phyloP scores from a whole-genome alignment of 2,797 vertebrate species.

The Silurus lanzhouensis region DNA sequence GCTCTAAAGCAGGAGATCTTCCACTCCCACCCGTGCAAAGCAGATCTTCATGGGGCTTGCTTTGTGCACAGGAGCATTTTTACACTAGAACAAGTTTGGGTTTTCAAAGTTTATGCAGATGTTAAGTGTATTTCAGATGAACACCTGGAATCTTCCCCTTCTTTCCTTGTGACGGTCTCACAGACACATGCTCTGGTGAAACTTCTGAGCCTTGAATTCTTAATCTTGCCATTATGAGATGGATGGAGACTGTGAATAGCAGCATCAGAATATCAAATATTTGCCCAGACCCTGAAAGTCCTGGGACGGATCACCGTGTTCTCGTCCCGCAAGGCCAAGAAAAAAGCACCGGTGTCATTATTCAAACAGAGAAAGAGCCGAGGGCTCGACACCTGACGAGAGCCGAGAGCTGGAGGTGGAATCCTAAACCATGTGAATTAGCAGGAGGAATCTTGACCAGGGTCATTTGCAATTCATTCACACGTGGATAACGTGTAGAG shows the following conservation, averaged over 20 bases:
- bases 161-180: background rate
- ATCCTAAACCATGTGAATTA: constrained; percentile 60
- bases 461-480: background rate
- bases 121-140: too few species aligned
- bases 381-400: constrained; percentile 39
- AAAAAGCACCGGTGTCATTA: constrained; percentile 61
- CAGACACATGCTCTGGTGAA: background rate
- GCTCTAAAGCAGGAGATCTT: too few species aligned
- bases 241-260: constrained; percentile 2
- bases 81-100: too few species aligned
- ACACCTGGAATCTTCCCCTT: background rate
- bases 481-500: constrained; percentile 34
- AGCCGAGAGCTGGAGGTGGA: constrained; percentile 54
- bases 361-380: constrained; percentile 53
- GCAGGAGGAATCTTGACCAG: background rate
- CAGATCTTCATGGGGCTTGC: too few species aligned
- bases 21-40: too few species aligned
- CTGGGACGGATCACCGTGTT: constrained; percentile 36
- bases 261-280: constrained; percentile 65
- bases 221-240: constrained; percentile 29
- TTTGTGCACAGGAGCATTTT: too few species aligned
- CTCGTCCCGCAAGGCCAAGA: constrained; percentile 56
- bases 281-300: constrained; percentile 58
- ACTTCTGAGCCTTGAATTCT: constrained; percentile 4
- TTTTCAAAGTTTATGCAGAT: too few species aligned